These are phyloP conservation scores for Chaenocephalus aceratus DNA, from an alignment of 2,113 vertebrate genomes.

Conservation along the genomic window DNA sequence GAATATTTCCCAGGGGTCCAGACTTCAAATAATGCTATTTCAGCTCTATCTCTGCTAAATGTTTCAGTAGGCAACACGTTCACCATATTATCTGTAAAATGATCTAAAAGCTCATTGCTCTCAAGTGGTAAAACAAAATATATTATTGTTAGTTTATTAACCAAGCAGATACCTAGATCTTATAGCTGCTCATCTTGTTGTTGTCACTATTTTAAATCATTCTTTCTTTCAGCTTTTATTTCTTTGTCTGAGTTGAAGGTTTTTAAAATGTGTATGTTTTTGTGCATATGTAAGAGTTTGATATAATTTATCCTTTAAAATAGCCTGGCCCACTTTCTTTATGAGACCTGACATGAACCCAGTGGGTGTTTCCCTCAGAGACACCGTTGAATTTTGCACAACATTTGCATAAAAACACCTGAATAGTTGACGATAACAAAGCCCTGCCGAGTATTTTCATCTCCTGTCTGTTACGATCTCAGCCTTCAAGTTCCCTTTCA, in stretches of 20 bases:
- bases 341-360: background rate
- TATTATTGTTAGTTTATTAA: too few species aligned
- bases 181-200: background rate
- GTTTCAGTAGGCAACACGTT: background rate
- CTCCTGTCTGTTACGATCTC: conserved; percentile 5
- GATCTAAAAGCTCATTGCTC: too few species aligned
- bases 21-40: too few species aligned
- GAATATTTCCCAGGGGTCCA: background rate
- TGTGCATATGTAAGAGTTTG: background rate
- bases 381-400: background rate
- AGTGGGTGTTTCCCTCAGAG: background rate
- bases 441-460: conserved; percentile 20
- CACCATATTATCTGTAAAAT: background rate
- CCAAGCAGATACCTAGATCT: background rate
- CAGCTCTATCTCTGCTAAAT: background rate
- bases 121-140: too few species aligned
- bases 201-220: background rate
- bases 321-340: background rate
- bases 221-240: background rate
- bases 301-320: background rate
- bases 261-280: background rate
- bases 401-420: conserved; percentile 18
- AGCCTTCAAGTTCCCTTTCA: conserved; percentile 39
- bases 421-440: conserved; percentile 43
- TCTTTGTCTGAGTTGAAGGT: background rate